Percentiles rank a stretch among this genome's conserved stretches.
phyloP scores from a whole-genome alignment of 2,888 invertebrate species.

The Erebia ligea region DNA sequence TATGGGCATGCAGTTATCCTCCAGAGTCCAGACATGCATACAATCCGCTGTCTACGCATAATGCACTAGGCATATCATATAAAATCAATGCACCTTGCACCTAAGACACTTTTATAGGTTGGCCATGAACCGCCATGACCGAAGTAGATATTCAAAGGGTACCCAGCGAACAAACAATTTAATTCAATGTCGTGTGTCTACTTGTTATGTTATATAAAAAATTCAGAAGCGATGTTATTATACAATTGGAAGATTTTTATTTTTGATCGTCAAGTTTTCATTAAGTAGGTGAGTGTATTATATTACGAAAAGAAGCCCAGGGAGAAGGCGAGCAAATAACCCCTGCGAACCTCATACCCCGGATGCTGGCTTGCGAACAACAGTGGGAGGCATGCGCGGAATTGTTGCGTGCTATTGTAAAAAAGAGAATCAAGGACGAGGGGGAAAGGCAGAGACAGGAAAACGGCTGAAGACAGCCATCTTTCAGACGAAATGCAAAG shows the following conservation, averaged over 20 bases:
- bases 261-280: background rate
- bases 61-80: conserved; percentile 43
- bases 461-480: too few relatives aligned
- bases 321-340: too few relatives aligned
- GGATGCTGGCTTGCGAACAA: too few relatives aligned
- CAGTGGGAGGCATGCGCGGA: too few relatives aligned
- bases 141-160: conserved; percentile 24
- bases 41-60: conserved; percentile 54
- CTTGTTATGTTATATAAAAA: conserved; percentile 8
- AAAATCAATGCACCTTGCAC: conserved; percentile 25
- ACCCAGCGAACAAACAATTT: conserved; percentile 23
- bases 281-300: too few relatives aligned
- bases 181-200: conserved; percentile 21
- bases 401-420: too few relatives aligned
- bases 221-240: conserved; percentile 7
- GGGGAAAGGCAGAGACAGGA: too few relatives aligned
- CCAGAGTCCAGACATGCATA: conserved; percentile 54
- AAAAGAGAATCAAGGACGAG: too few relatives aligned
- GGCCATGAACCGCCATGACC: conserved; percentile 42
- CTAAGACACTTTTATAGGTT: conserved; percentile 28
- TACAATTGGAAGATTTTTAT: conserved; percentile 9
- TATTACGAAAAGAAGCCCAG: too few relatives aligned
- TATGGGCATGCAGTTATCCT: conserved; percentile 35
- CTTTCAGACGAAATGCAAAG: too few relatives aligned
- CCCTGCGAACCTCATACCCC: too few relatives aligned